Evolutionary conservation across 1,140 invertebrate species (phyloP), one percentile per base, ranked within the genome.

Genomic region (Oryctes rhinoceros): DNA sequence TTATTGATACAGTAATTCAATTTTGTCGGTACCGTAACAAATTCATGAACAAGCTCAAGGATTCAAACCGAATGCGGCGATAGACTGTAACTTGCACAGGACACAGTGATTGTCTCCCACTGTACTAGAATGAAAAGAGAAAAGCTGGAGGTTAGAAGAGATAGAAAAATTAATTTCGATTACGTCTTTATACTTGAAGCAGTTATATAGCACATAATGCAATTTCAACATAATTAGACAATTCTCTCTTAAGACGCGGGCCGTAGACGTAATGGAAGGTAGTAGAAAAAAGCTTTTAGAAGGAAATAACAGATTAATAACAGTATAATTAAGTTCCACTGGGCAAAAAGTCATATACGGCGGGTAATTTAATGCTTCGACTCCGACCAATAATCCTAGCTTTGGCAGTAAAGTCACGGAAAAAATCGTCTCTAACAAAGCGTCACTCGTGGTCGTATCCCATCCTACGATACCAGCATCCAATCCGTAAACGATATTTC

Each of bases 111-210:
- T 30, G 24, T 30, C 24, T 30, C 24, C 24, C 24, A 30, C 24
- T 30, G 24, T 30, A 30, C 24, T 30, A 10, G 39, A 44, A 4
- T 44, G 39, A 7, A 44, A 44, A 44, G 39, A 10, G 9, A 44
- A 10, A 44, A 10, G 9, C 9, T 44, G 5, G 9, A 44, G 5
- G 24, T 30, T 30, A 44, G 39, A 10, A 44, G 39, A 44, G 9
- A 44, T 44, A 10, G 39, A 44, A 44, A 44, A 44, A 44, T 44
- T 44, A 44, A 44, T 44, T 44, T 44, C 39, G 39, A 44, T 79
- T 65, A 78, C 76, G 78, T 67, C 49, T 78, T 75, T 24, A 62
- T 78, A 37, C 39, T 59, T 18, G 53, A 59, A 59, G 53, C 53
- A n/a, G 5, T 18, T 59, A 59, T 6, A 59, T 18, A 18, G 53